These are phyloP conservation scores for Neoseiulus cucumeris DNA, from an alignment of 1,140 invertebrate species.

Conservation along the genomic window DNA sequence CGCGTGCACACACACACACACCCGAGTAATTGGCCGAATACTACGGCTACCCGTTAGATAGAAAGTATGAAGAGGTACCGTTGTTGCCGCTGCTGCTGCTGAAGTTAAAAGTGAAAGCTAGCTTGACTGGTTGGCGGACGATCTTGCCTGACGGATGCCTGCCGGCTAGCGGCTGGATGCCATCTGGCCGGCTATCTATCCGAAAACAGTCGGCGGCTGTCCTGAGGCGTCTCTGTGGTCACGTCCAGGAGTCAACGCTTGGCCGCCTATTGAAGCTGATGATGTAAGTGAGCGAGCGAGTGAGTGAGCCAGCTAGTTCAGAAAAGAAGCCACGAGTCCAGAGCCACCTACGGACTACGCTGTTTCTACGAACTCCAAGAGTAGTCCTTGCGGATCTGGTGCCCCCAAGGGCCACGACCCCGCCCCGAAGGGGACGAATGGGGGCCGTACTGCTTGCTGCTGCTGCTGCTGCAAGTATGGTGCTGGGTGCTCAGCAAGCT, in stretches of 20 bases:
- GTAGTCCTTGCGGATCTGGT: neutral
- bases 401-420: too few species aligned
- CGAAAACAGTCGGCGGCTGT: neutral
- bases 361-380: neutral
- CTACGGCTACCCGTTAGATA: neutral
- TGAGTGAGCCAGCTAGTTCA: neutral
- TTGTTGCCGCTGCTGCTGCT: neutral
- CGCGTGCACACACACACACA: too few species aligned
- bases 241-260: neutral
- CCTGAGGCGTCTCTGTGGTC: too few species aligned
- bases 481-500: neutral
- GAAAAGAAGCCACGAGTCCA: neutral
- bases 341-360: neutral
- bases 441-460: too few species aligned
- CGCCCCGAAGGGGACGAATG: too few species aligned
- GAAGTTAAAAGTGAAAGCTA: conserved; percentile 10
- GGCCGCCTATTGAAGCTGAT: neutral
- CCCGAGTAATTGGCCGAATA: neutral
- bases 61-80: neutral
- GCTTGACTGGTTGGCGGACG: neutral
- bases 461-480: neutral
- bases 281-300: neutral
- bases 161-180: neutral
- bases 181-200: neutral
- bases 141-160: too few species aligned